Evolutionary conservation across 1,140 invertebrate genomes (phyloP).

Genomic region (Drosophila pandora): DNA sequence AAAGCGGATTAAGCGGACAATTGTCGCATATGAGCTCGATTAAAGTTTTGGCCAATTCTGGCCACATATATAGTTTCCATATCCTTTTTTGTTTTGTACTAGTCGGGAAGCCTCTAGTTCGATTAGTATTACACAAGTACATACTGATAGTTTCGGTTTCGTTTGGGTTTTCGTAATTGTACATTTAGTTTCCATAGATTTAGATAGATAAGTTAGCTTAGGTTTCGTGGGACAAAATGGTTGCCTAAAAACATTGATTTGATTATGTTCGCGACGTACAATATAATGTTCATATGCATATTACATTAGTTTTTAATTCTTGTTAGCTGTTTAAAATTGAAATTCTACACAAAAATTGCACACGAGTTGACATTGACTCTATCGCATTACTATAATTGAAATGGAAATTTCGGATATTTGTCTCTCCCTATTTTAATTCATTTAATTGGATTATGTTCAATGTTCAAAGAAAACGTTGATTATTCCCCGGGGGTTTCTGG

Average conservation of each 20-base stretch:
- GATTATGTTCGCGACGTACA: conserved; percentile 68
- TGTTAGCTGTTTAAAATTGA: conserved; percentile 51
- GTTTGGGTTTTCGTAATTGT: conserved; percentile 42
- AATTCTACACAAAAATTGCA: conserved; percentile 74
- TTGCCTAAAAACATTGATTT: conserved; percentile 63
- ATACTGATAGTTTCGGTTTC: conserved; percentile 65
- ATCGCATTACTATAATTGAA: conserved; percentile 33
- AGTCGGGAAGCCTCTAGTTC: conserved; percentile 80
- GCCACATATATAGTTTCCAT: conserved; percentile 6
- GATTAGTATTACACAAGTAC: conserved; percentile 58
- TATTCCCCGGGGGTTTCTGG: conserved; percentile 27
- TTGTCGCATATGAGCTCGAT: conserved; percentile 57
- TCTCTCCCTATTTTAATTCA: conserved; percentile 9
- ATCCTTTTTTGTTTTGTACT: conserved; percentile 58
- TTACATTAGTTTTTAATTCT: conserved; percentile 54
- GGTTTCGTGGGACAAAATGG: conserved; percentile 46
- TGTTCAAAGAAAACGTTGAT: conserved; percentile 27
- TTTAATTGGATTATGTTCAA: conserved; percentile 36
- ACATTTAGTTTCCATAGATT: conserved; percentile 58
- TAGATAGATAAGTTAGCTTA: conserved; percentile 53
- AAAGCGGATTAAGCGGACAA: conserved; percentile 56
- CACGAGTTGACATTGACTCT: conserved; percentile 49
- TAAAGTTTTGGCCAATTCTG: conserved; percentile 45
- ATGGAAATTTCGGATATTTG: conserved; percentile 13
- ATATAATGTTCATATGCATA: conserved; percentile 17